Conservation (phyloP, 2,113 vertebrate species). For the Cyphotilapia sp. region DNA sequence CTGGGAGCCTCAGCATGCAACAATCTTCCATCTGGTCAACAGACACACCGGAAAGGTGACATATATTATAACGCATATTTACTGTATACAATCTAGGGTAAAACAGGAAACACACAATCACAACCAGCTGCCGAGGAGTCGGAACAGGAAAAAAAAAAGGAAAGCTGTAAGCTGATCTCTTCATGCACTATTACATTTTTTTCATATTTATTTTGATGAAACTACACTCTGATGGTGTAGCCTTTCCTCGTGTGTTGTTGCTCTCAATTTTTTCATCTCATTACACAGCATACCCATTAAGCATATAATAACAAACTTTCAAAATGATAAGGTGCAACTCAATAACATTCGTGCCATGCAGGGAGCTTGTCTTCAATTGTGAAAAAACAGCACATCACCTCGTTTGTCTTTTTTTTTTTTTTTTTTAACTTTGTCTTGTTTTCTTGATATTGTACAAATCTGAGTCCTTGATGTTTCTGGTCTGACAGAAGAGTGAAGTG, state of each 20-base stretch:
- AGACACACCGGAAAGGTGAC: constrained; percentile 81
- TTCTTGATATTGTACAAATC: background rate
- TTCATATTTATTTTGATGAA: constrained; percentile 52
- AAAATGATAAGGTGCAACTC: constrained; percentile 21
- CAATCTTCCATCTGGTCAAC: constrained; percentile 82
- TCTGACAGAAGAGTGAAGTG: constrained; percentile 61
- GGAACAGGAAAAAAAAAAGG: background rate
- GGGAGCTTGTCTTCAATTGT: background rate
- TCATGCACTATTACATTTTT: constrained; percentile 8
- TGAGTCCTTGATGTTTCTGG: background rate
- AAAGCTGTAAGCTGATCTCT: constrained; percentile 34
- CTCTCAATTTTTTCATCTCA: constrained; percentile 50
- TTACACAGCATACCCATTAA: constrained; percentile 47
- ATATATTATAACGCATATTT: background rate
- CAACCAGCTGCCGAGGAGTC: background rate
- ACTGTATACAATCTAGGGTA: background rate
- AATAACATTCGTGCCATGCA: background rate
- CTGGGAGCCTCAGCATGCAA: constrained; percentile 82
- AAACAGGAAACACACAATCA: background rate
- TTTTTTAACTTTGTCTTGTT: background rate
- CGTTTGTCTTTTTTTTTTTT: background rate
- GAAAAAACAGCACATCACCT: background rate
- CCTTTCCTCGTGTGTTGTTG: constrained; percentile 30
- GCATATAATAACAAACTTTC: constrained; percentile 8
- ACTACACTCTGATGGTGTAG: constrained; percentile 32